Evolutionary conservation across 2,888 invertebrate species (phyloP), one percentile per base, ranked within the genome.

Genomic region (Halocaridina rubra): DNA sequence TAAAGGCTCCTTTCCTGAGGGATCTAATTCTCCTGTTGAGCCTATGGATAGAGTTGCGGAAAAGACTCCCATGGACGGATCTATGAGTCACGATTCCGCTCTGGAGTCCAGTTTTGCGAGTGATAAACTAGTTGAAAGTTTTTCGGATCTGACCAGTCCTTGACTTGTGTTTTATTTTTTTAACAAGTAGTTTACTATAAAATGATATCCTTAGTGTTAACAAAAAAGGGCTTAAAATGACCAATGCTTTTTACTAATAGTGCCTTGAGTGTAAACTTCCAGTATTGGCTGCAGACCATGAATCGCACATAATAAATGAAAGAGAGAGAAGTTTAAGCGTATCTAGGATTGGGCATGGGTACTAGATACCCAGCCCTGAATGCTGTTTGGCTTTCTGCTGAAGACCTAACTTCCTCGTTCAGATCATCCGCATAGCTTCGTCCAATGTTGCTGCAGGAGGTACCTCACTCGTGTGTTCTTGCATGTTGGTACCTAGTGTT

Each of bases 111-210:
- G 79, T 46, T 46, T 80, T n/a, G n/a, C n/a, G 77, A 82, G 77
- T 77, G 82, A 82, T 71, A 82, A 71, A 75, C 69, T 82, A 69
- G 76, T 27, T 82, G 77, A 77, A 53, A 82, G 82, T 71, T 77
- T 64, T 67, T 77, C 82, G 16, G 82, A 77, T 27, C 33, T 64
- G 29, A 64, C 24, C 13, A 82, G 82, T 77, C 82, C 77, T 24
- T 53, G 27, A 39, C 16, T n/a, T 53, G 53, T 53, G 53, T n/a
- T n/a, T n/a, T n/a, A n/a, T n/a, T n/a, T n/a, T n/a, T n/a, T n/a
- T n/a, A n/a, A n/a, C n/a, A n/a, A n/a, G n/a, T n/a, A n/a, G n/a
- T n/a, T n/a, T n/a, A n/a, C n/a, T n/a, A n/a, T n/a, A n/a, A n/a
- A n/a, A n/a, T n/a, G n/a, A n/a, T n/a, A n/a, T n/a, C 4, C 8